phyloP scores from a whole-genome alignment of 2,888 invertebrate species.

The Anagyrus pseudococci region DNA sequence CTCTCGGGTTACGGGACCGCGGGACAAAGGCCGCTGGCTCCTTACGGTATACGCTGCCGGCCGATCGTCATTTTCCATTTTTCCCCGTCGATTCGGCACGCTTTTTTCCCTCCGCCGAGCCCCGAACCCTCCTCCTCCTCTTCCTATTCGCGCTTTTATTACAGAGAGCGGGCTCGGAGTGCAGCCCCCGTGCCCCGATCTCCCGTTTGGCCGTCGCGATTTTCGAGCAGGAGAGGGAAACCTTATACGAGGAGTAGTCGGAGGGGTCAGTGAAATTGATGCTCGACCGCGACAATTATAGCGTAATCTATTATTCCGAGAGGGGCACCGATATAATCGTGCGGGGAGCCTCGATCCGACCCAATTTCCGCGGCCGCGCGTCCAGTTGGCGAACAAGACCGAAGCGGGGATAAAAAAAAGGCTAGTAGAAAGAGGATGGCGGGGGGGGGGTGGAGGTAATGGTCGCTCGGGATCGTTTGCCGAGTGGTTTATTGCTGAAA shows the following conservation, averaged over 20 bases:
- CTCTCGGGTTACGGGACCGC: constrained; percentile 24
- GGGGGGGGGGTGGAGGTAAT: too few relatives aligned
- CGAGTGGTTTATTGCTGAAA: constrained; percentile 16
- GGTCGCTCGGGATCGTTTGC: too few relatives aligned
- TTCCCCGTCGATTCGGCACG: constrained; percentile 1
- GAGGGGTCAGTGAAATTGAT: constrained; percentile 3
- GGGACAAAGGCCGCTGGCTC: constrained; percentile 20
- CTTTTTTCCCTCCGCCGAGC: background rate
- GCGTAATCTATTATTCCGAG: constrained; percentile 21
- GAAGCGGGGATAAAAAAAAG: too few relatives aligned
- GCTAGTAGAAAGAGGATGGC: too few relatives aligned
- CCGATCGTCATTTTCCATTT: constrained; percentile 23
- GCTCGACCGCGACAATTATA: constrained; percentile 22
- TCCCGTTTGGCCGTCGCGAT: too few relatives aligned
- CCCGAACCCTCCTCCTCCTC: background rate
- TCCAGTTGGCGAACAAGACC: too few relatives aligned
- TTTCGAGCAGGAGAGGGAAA: too few relatives aligned
- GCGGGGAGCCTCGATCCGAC: constrained; percentile 7
- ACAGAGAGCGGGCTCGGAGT: too few relatives aligned
- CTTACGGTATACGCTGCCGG: constrained; percentile 17
- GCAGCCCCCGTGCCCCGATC: too few relatives aligned
- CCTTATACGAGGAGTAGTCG: background rate
- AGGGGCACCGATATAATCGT: constrained; percentile 10
- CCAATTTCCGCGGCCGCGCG: constrained; percentile 11
- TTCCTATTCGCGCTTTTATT: too few relatives aligned